phyloP scores from a whole-genome alignment of 2,888 invertebrate genomes.

The Pristionchus arcanus region DNA sequence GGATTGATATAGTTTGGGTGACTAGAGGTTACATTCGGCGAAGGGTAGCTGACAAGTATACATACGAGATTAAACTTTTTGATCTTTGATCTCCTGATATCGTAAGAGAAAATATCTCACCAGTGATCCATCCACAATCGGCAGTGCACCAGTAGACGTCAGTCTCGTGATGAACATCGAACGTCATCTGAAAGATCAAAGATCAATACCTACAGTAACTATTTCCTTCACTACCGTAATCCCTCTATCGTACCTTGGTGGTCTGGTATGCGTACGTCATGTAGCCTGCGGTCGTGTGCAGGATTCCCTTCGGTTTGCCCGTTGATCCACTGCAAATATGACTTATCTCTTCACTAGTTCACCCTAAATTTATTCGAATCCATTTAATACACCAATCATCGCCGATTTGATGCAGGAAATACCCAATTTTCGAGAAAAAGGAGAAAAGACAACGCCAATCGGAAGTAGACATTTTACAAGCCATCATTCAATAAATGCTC shows the following conservation, averaged over 20 bases:
- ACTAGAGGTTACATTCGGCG: conserved; percentile 42
- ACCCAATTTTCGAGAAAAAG: neutral
- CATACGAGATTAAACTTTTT: no score
- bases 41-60: neutral
- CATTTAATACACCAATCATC: neutral
- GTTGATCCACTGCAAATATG: conserved; percentile 87
- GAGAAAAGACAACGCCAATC: neutral
- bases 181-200: conserved; percentile 82
- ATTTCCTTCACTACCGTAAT: conserved; percentile 83
- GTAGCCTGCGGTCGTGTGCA: conserved; percentile 95
- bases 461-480: neutral
- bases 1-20: neutral
- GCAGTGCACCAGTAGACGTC: conserved; percentile 91
- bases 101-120: conserved; percentile 79
- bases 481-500: neutral
- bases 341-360: neutral
- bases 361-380: neutral
- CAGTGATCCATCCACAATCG: conserved; percentile 90
- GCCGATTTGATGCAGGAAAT: neutral
- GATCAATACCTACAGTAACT: neutral
- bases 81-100: no score
- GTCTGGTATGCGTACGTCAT: conserved; percentile 92
- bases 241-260: conserved; percentile 84
- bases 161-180: conserved; percentile 85
- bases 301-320: conserved; percentile 97